Evolutionary conservation across 1,140 invertebrate species (phyloP), one percentile per base, ranked within the genome.

Genomic region (Leptinotarsa defecta): DNA sequence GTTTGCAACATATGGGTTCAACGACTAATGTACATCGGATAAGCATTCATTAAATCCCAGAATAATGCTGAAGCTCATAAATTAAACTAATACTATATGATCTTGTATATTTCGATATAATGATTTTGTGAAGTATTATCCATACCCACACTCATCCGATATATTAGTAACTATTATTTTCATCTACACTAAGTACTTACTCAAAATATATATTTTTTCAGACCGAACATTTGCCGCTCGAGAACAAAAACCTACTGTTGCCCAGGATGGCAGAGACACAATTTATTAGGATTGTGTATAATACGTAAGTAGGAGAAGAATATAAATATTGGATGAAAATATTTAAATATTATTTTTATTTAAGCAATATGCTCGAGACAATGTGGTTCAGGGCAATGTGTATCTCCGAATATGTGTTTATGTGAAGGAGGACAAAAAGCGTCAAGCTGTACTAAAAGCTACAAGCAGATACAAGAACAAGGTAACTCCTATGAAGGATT

Each of bases 391-490:
- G 94, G 94, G 34, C 88, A 90, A 68, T 96, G 95, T 82, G 90
- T 95, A 52, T 91, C 91, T 79, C 95, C 95, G 2, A 95, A 95
- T 85, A 87, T 94, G 74, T 96, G 95, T 85, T 86, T 92, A 19
- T 96, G 95, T 82, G 89, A 92, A 6, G 90, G 75, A 71, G 82
- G 83, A 48, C 75, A 67, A 77, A 76, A 79, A 77, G 77, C 76
- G 43, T 73, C 75, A 71, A 62, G 65, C 4, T 81, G 79, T 52
- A 27, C 4, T 22, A 69, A 76, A 72, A 74, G 48, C 34, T 68
- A 75, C n/a, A 74, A 76, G 57, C 62, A 68, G 75, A 78, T 73
- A 68, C 76, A 74, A 61, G 69, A 48, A 43, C 34, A 43, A 43
- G 34, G 34, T 43, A 43, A 43, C 11, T 43, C 34, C 1, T 43